Evolutionary conservation across 2,797 vertebrate genomes (phyloP), one percentile per base, ranked within the genome.

Genomic region (Tiaroga cobitis): DNA sequence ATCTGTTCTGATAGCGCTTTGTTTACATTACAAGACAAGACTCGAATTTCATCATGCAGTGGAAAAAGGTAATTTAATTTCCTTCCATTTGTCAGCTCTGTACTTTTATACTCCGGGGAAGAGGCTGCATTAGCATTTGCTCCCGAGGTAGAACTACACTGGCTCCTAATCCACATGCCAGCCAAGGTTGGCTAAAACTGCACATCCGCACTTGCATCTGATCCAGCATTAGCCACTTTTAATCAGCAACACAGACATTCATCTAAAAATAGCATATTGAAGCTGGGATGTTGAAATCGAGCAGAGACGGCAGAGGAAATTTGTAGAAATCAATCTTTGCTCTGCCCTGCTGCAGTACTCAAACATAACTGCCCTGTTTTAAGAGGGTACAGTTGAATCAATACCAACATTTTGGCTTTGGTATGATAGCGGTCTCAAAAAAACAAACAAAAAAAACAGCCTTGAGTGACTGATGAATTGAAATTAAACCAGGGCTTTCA

Each of bases 61-160:
- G 15, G 61, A 65, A 65, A 83, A 77, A 68, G 34, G 9, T 32
- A 11, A 78, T 78, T 83, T 65, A 16, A 49, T 49, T 49, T 49
- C 29, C 73, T 83, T 7, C 29, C 24, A 83, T 70, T 79, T 39
- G 80, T 88, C 89, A 90, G 85, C 80, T 72, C 13, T 59, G 67
- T 75, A 81, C 82, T 88, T 88, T 93, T 56, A 87, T 86, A 93
- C 92, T 94, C 91, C 84, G 81, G 88, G 87, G 93, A 91, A 91
- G 93, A 88, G 85, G 81, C 83, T 84, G 90, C 81, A 68, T 84
- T 94, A 93, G 89, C 80, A 85, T 89, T 84, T 61, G 90, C 85
- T 88, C 24, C n/a, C 78, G 85, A 79, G 87, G 90, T 81, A 26
- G 83, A 89, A 86, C 82, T 37, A n/a, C 21, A 18, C 83, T 86